A percentile compares a stretch with the other conserved stretches of the same genome.
These are phyloP conservation scores for Carterocephalus palaemon DNA, from an alignment of 2,888 invertebrate genomes.

Conservation along the genomic window DNA sequence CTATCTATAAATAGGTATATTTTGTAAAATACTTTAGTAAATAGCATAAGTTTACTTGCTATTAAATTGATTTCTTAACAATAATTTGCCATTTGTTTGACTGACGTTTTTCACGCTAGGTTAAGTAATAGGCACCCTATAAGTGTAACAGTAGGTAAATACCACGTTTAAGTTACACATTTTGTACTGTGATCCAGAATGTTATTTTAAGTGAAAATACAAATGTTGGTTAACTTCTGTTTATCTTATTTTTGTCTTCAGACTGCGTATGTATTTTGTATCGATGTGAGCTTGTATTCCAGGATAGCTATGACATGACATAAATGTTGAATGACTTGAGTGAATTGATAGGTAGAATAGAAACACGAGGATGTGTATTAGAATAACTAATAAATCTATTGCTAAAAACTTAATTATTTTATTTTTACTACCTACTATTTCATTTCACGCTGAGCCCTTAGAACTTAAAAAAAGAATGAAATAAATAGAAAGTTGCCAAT, in stretches of 20 bases:
- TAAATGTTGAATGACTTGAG: conserved; percentile 14
- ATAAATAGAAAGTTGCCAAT: too few relatives aligned
- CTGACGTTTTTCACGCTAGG: conserved; percentile 40
- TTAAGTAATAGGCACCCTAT: conserved; percentile 17
- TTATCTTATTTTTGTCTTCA: conserved; percentile 5
- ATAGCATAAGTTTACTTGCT: conserved; percentile 37
- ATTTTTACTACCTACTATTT: not conserved
- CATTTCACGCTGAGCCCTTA: too few relatives aligned
- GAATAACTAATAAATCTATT: conserved; percentile 14
- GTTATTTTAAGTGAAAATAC: conserved; percentile 10
- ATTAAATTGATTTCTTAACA: conserved; percentile 23
- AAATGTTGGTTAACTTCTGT: not conserved
- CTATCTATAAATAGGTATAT: too few relatives aligned
- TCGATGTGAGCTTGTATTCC: conserved; percentile 1
- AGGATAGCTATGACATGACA: conserved; percentile 8
- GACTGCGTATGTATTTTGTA: not conserved
- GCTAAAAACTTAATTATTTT: conserved; percentile 7
- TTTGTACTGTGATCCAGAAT: conserved; percentile 22
- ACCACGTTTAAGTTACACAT: conserved; percentile 16
- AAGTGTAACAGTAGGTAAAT: conserved; percentile 1
- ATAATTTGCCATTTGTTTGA: conserved; percentile 44
- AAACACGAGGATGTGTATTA: conserved; percentile 14
- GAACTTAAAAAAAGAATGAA: too few relatives aligned
- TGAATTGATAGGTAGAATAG: conserved; percentile 8
- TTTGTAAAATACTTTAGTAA: too few relatives aligned